Base-by-base conservation (phyloP, 1,140 invertebrate species). In the Leptinotarsa undecemlineata region DNA sequence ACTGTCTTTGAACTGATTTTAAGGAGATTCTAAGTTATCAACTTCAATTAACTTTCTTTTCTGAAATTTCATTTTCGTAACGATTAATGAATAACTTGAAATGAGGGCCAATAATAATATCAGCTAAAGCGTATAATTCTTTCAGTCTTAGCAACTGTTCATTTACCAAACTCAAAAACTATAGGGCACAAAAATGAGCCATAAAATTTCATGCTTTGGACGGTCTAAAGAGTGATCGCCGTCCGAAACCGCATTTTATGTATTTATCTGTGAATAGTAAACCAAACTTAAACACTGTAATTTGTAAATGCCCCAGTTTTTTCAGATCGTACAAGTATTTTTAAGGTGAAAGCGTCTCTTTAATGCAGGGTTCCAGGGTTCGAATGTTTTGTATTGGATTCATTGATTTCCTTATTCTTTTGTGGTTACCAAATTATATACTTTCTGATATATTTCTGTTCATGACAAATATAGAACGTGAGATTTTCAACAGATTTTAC, bases 251-350 rank as follows among this genome's bases (percentile, higher is more conserved):
- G 51, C 51, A 57, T 57, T 57, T 57, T 57, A 57, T 57, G 51
- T 57, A 57, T 57, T 57, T 57, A 57, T 69, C 68, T 69, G 68
- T 48, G 68, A 69, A 69, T 69, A 69, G 68, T 51, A 48, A 69
- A 69, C 48, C 68, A n/a, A 69, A 13, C 33, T 48, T 51, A 51
- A 69, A 69, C n/a, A 48, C 68, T 69, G 68, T 69, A n/a, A 69
- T 69, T 69, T 69, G 68, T 48, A 69, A 69, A 69, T 69, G 68
- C 33, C 68, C 68, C 68, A 69, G 42, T 69, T 69, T 48, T 69
- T 47, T 48, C 11, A 42, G 33, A 17, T 19, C 68, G 68, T 3
- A 64, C 48, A 42, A 20, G 68, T 48, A 68, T 69, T 69, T 69
- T 69, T n/a, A 19, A 69, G 68, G 68, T 69, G 68, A 69, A 69